Evolutionary conservation across 1,140 invertebrate species (phyloP).

Genomic region (Zaprionus davidi): DNA sequence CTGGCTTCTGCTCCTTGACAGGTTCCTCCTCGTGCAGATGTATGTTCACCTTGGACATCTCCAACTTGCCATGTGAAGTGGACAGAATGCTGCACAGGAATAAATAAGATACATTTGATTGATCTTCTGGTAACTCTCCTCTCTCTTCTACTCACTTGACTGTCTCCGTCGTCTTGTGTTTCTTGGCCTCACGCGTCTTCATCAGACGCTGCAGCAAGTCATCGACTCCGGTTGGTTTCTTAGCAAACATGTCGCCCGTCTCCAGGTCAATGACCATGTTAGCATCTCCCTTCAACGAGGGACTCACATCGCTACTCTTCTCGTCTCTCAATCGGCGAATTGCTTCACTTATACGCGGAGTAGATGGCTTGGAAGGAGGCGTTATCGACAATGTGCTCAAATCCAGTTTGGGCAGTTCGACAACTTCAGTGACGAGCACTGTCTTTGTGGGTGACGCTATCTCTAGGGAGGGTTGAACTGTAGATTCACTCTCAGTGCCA

Average conservation of each 20-base stretch:
- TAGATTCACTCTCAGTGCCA: neutral
- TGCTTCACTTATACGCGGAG: constrained; percentile 54
- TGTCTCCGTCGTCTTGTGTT: constrained; percentile 75
- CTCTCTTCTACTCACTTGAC: constrained; percentile 68
- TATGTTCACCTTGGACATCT: constrained; percentile 82
- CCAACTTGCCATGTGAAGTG: constrained; percentile 76
- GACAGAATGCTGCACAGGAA: constrained; percentile 60
- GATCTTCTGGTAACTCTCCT: constrained; percentile 37
- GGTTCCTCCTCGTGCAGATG: constrained; percentile 68
- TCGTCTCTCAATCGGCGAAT: constrained; percentile 58
- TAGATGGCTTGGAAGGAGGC: constrained; percentile 55
- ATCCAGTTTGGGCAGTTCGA: constrained; percentile 73
- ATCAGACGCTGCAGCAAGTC: constrained; percentile 86
- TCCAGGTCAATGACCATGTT: constrained; percentile 86
- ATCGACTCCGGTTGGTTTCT: constrained; percentile 85
- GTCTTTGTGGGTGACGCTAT: constrained; percentile 37
- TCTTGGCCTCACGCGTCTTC: constrained; percentile 84
- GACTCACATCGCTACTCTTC: constrained; percentile 62
- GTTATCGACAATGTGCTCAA: constrained; percentile 59
- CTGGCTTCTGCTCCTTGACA: constrained; percentile 85
- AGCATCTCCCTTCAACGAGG: constrained; percentile 84
- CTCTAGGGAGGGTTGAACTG: neutral
- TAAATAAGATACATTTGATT: neutral
- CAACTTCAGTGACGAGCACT: constrained; percentile 66
- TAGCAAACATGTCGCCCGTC: constrained; percentile 68